Percentiles rank a stretch among this genome's conserved stretches.
Evolutionary conservation across 2,797 vertebrate species (phyloP).

Genomic region (Phyllotis vaccarum): DNA sequence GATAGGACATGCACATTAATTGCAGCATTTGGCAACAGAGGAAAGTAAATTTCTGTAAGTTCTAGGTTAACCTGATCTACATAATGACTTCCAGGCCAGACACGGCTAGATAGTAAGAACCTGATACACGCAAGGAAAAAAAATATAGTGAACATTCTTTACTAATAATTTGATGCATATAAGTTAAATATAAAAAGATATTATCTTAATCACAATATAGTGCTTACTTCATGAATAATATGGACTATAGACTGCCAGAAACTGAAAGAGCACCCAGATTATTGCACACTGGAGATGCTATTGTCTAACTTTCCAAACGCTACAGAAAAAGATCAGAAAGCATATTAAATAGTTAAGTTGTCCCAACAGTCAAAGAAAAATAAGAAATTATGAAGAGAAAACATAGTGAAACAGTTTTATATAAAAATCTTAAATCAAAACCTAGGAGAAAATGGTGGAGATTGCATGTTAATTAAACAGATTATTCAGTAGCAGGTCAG

Average conservation of each 20-base stretch:
- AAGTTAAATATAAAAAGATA: neutral
- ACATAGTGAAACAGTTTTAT: neutral
- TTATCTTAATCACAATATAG: neutral
- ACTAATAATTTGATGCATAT: neutral
- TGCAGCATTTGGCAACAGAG: neutral
- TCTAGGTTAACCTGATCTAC: neutral
- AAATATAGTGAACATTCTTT: neutral
- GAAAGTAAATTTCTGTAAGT: neutral
- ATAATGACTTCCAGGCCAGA: neutral
- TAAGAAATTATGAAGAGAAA: neutral
- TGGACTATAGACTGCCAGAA: neutral
- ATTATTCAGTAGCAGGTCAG: neutral
- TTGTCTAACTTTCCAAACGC: neutral
- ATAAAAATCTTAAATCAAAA: neutral
- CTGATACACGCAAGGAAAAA: neutral
- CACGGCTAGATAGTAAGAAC: neutral
- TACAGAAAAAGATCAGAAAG: neutral
- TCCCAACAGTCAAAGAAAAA: neutral
- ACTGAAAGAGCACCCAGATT: neutral
- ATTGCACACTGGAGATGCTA: neutral
- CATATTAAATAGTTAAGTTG: neutral
- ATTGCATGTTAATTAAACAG: neutral
- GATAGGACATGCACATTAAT: neutral
- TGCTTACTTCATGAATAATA: constrained; percentile 22
- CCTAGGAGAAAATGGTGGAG: neutral